Evolutionary conservation across 92 coral and sea anemone genomes (phyloP), one percentile per base, ranked within the genome.

Genomic region (Isaurus tuberculatus): DNA sequence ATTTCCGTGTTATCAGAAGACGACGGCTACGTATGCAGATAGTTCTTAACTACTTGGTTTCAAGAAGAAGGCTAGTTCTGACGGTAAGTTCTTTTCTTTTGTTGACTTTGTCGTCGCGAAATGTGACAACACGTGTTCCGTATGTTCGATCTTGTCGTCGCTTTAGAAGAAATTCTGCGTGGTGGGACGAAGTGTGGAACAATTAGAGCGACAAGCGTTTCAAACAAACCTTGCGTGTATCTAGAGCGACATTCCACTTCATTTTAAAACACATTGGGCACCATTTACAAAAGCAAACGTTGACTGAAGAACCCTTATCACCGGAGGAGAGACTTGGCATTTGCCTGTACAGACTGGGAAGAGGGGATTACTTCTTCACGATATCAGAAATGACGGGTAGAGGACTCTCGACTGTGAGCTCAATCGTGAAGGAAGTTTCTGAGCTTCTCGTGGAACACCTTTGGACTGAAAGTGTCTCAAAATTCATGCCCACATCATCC

Each of bases 381-480:
- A 53, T 53, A 0, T 53, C 61, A 53, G 22, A 53, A 53, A 53
- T 53, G 61, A 53, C 61, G 27, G 61, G 27, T 0, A 53, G 61
- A 53, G 61, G 61, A 53, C 60, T 53, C 61, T 53, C 61, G 61
- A 53, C 61, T 53, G 61, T 53, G 26, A 53, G 61, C 61, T 53
- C 61, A 53, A 53, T 53, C 26, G 61, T 53, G 23, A 53, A 53
- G 61, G 61, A 53, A 17, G 61, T 53, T 53, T 53, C 61, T 53
- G 61, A 53, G 61, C 61, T 10, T 0, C 61, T 53, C 5, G 61
- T 53, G 61, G 61, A 53, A 53, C 61, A 53, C 61, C 61, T 53
- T 53, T 53, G 61, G 61, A 53, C 3, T 53, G 61, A 53, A 53
- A 53, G 61, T 53, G 61, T 53, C 61, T 1, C 26, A 53, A 53